Percentiles rank a stretch among this genome's conserved stretches.
phyloP scores from a whole-genome alignment of 2,797 vertebrate species.

The Gallinago nigripennis region DNA sequence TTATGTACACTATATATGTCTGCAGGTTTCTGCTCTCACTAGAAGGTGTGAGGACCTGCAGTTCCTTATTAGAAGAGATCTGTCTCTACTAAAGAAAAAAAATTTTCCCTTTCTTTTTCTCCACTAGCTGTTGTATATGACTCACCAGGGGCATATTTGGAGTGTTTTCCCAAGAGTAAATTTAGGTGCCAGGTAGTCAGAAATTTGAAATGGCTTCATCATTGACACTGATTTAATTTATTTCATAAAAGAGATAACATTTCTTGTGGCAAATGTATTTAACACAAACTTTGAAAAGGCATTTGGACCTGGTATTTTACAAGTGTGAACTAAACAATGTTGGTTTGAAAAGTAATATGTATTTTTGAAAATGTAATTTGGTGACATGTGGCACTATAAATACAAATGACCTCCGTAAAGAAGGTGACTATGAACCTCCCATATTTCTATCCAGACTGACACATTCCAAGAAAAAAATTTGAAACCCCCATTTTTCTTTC shows the following conservation, averaged over 20 bases:
- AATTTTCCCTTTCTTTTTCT: background rate
- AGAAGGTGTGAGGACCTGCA: background rate
- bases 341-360: background rate
- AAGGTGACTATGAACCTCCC: background rate
- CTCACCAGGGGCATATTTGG: background rate
- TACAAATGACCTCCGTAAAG: background rate
- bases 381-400: background rate
- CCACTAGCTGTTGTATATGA: background rate
- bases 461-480: background rate
- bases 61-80: background rate
- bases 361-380: background rate
- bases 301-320: background rate
- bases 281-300: background rate
- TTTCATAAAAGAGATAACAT: background rate
- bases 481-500: background rate
- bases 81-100: background rate
- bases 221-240: background rate
- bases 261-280: background rate
- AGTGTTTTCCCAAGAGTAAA: background rate
- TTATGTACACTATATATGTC: background rate
- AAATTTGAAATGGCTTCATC: background rate
- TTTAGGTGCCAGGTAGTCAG: background rate
- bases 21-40: background rate
- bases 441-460: background rate
- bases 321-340: background rate